phyloP scores from a whole-genome alignment of 2,888 invertebrate genomes.

The Augochlorella aurata region DNA sequence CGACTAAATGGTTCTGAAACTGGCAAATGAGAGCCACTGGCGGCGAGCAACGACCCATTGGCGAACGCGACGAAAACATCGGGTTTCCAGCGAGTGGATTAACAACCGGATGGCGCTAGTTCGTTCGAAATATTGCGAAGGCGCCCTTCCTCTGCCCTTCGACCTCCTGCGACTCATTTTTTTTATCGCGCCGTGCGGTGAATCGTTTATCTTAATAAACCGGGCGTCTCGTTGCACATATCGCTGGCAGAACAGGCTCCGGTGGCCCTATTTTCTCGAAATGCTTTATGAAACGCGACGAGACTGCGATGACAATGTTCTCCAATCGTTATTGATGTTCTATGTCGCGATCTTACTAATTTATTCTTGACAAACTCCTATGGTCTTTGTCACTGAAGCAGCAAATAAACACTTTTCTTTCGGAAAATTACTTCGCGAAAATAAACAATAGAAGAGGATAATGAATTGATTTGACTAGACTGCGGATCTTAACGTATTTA shows the following conservation, averaged over 20 bases:
- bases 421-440: no score
- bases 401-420: background rate
- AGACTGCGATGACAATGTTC: constrained; percentile 8
- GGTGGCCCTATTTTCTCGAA: constrained; percentile 32
- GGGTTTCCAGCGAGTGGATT: constrained; percentile 68
- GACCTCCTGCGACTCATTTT: constrained; percentile 61
- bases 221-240: constrained; percentile 49
- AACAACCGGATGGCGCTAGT: constrained; percentile 68
- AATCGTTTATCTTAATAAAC: constrained; percentile 67
- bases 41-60: constrained; percentile 62
- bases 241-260: constrained; percentile 49
- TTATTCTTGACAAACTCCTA: background rate
- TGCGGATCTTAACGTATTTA: no score
- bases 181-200: constrained; percentile 45
- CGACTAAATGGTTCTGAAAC: background rate
- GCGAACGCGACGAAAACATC: constrained; percentile 69
- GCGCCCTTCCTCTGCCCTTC: constrained; percentile 62
- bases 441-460: no score
- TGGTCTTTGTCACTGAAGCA: background rate
- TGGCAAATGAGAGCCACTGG: constrained; percentile 62
- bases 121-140: constrained; percentile 65
- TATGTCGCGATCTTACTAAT: background rate
- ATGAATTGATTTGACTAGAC: no score
- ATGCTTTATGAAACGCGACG: constrained; percentile 15
- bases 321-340: constrained; percentile 43